Evolutionary conservation across 37 sponge, comb jelly and placozoan genomes (phyloP), one percentile per base, ranked within the genome.

Genomic region (Chondrilla cf. caribensis): DNA sequence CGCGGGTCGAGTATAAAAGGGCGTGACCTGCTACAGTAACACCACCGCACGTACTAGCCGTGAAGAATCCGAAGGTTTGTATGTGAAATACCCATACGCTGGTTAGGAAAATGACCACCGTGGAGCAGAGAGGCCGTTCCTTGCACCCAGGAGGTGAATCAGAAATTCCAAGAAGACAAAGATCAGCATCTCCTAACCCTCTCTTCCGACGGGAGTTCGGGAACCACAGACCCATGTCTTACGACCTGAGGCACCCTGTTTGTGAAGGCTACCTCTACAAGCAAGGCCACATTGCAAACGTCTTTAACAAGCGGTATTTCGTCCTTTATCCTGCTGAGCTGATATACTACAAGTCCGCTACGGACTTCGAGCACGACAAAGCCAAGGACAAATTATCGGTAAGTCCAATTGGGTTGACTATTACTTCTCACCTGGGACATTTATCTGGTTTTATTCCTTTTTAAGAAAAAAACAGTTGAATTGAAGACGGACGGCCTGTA

Each of bases 301-400:
- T 76, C 41, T 93, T 89, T 72, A 86, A 93, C 88, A 89, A 84
- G 80, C 80, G 94, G 26, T 93, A 72, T 65, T 89, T 89, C 47
- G 90, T 76, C 19, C 94, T 93, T 79, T 93, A 75, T 43, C 82
- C 78, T 25, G 82, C 41, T 22, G 9, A 78, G 38, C 79, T 93
- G 59, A 86, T 93, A 47, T 93, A 93, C 82, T 93, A 93, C 78
- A 67, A 77, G 22, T 77, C 58, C 0, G 84, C 83, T 40, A 37
- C 79, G 0, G 77, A 89, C 32, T 93, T 58, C 81, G 59, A 81
- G 31, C 75, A 54, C 6, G 90, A 89, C 66, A 36, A 26, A 36
- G 47, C 36, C 32, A 81, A 54, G 64, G 64, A 67, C 28, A 57
- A 78, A 0, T 41, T 93, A 5, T 57, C 44, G 70, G 93, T 89